phyloP scores from a whole-genome alignment of 2,113 vertebrate genomes.

The Pseudorhombus dupliciocellatus region DNA sequence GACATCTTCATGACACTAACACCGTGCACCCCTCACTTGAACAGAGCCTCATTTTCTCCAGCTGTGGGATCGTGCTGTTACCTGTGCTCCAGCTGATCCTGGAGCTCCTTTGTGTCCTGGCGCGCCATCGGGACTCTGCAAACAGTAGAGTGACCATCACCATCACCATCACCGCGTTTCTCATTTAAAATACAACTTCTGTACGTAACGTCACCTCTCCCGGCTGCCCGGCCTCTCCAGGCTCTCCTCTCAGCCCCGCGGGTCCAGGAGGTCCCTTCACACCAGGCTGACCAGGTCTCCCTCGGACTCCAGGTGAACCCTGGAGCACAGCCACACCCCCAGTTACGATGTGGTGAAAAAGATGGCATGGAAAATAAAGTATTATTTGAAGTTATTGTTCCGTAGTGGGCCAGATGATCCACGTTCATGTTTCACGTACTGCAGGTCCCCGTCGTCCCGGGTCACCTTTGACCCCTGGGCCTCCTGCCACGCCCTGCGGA shows the following conservation, averaged over 20 bases:
- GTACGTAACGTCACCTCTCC: conserved; percentile 80
- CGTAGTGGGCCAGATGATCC: too few relatives aligned
- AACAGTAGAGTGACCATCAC: conserved; percentile 2
- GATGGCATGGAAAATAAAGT: not conserved
- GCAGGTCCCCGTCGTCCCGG: conserved; percentile 66
- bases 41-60: not conserved
- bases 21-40: too few relatives aligned
- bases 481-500: conserved; percentile 77
- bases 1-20: too few relatives aligned
- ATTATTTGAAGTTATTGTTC: too few relatives aligned
- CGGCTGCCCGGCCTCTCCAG: conserved; percentile 72
- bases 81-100: conserved; percentile 71
- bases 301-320: conserved; percentile 69
- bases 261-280: conserved; percentile 75
- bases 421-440: conserved; percentile 64
- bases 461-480: conserved; percentile 77
- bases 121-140: conserved; percentile 76
- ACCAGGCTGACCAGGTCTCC: conserved; percentile 68
- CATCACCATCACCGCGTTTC: not conserved
- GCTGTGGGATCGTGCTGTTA: conserved; percentile 46
- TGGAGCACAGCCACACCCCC: conserved; percentile 27
- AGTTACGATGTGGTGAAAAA: not conserved
- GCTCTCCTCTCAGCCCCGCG: conserved; percentile 69
- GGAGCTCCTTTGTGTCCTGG: conserved; percentile 67
- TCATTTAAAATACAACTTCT: too few relatives aligned